These are phyloP conservation scores for Felis chaus DNA, from an alignment of 2,113 vertebrate genomes.

Conservation along the genomic window DNA sequence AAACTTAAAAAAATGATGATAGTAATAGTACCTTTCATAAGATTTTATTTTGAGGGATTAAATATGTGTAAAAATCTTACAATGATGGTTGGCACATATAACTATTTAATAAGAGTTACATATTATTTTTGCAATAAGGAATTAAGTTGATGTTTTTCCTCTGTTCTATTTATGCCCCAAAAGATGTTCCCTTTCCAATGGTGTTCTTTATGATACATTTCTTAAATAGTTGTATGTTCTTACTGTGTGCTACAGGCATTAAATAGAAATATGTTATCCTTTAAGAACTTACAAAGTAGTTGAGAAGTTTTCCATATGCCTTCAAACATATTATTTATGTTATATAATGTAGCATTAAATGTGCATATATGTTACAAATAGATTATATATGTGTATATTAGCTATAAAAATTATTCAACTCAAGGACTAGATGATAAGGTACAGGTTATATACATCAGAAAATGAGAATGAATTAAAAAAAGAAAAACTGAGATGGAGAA, in stretches of 20 bases:
- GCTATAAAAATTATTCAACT: not conserved
- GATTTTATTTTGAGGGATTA: not conserved
- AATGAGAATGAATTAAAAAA: not conserved
- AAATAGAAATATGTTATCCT: not conserved
- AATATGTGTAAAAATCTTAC: not conserved
- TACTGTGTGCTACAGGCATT: not conserved
- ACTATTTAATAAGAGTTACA: not conserved
- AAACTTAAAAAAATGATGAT: not conserved
- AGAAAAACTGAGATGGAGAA: not conserved
- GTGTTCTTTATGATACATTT: not conserved
- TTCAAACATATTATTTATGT: conserved; percentile 14
- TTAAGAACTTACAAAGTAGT: conserved; percentile 5
- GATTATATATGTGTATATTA: not conserved
- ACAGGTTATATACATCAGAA: not conserved
- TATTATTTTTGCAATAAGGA: not conserved
- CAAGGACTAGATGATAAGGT: not conserved
- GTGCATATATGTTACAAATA: not conserved
- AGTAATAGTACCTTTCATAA: not conserved
- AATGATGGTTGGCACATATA: not conserved
- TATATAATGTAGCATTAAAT: not conserved
- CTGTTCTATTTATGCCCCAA: not conserved
- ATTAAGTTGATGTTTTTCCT: not conserved
- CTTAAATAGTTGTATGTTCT: conserved; percentile 25
- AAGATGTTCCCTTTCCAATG: not conserved
- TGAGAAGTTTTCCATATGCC: not conserved